Base-by-base conservation (phyloP, 2,113 vertebrate species). In the Corynorhinus townsendii region DNA sequence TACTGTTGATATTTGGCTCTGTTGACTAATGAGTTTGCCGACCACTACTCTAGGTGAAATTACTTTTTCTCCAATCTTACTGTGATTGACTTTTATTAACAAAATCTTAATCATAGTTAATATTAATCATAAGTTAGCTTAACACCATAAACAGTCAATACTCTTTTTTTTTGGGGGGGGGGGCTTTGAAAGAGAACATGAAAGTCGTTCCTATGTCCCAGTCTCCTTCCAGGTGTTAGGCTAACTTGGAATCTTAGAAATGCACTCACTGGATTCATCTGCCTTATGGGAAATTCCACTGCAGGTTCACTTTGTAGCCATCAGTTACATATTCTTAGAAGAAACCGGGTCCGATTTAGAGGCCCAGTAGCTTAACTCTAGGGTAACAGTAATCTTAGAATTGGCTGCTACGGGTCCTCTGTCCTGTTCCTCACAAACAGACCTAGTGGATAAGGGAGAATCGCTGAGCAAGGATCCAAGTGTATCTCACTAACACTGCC, bases 11-110 rank as follows among this genome's bases (percentile, higher is more conserved):
- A 40, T 40, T 40, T 40, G 38, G 38, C 38, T 40, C 38, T 40
- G 38, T 40, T 40, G 38, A 40, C 38, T 40, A 40, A 40, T 40
- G 38, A 40, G 38, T 40, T 40, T 40, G 38, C 38, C 38, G 38
- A 40, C 38, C 38, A 40, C 38, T 40, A 4, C 17, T 16, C n/a
- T 73, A 20, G 47, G 75, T 89, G 73, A n/a, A 94, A 30, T 79
- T 96, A 72, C 49, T 92, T 94, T 93, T 69, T 79, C 9, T 93
- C 71, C 92, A 11, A 54, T 26, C 30, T 96, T 86, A 72, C 22
- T 88, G 0, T 87, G 90, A 86, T 90, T 95, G 62, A 11, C 72
- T 97, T 94, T 22, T 73, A 93, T 95, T 94, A 69, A 22, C 17
- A 62, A 71, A 84, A 47, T 88, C 52, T 22, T 79, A 86, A 89